Base-by-base conservation (phyloP, 2,113 vertebrate species). In the Camelus bactrianus region DNA sequence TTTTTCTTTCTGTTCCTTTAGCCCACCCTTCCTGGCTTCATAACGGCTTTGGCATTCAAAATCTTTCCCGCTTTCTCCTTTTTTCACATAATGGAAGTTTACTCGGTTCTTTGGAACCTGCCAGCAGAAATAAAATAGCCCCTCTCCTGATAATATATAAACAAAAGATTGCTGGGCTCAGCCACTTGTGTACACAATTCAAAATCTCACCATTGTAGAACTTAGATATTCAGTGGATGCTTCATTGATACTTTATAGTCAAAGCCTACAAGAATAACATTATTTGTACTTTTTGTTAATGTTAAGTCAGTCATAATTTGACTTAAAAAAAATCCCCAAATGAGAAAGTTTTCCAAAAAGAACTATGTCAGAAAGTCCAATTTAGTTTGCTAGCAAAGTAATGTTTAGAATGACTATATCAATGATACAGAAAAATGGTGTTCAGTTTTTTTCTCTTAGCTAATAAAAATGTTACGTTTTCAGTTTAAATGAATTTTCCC, bases 401-500 rank as follows among this genome's bases (percentile, higher is more conserved):
- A 52, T 60, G 8, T 72, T 92, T 76, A 86, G 50, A 77, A 10
- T 12, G 1, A 50, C 48, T 35, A 32, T 58, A 32, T 73, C 58
- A 35, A 69, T 79, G 60, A 50, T 35, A 80, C 6, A 95, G 15
- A 77, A 87, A n/a, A 42, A 67, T 12, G 6, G 60, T 22, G 1
- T n/a, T 64, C 10, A 14, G 0, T 8, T 77, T 35, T 42, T 87
- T 93, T 30, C 65, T 38, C 62, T 73, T 70, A 48, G 24, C 22
- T 92, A 92, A 87, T 60, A 86, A 81, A 90, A 92, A 92, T 73
- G 4, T 17, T 50, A 5, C n/a, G 15, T 50, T 89, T 94, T 94
- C 83, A 30, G 22, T 62, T 93, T 48, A 70, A 93, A 85, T 46
- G 6, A 5, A 35, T 85, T 94, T 81, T 86, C 17, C 65, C 26